Conservation (phyloP, 2,888 invertebrate genomes). For the Malthinus flaveolus region DNA sequence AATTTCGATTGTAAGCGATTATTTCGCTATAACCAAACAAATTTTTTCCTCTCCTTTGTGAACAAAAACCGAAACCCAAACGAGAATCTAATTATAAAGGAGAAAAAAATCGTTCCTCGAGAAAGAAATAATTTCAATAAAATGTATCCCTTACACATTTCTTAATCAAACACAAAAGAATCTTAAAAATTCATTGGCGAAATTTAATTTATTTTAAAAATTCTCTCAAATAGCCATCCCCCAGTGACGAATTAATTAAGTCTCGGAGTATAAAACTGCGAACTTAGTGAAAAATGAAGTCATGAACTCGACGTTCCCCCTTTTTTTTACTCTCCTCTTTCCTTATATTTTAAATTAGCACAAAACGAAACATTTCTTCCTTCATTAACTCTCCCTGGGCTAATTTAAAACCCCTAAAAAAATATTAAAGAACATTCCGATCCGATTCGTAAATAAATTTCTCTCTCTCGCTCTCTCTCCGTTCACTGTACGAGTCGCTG, state of each 20-base stretch:
- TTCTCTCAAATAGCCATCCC: conserved; percentile 39
- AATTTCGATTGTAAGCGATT: conserved; percentile 15
- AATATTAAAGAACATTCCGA: conserved; percentile 48
- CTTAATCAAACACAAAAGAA: conserved; percentile 37
- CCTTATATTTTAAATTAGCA: conserved; percentile 51
- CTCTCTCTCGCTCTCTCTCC: conserved; percentile 23
- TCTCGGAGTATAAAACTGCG: conserved; percentile 48
- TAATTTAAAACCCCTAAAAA: conserved; percentile 53
- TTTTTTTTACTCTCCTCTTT: conserved; percentile 36
- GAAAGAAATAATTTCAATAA: conserved; percentile 4
- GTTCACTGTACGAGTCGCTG: conserved; percentile 13
- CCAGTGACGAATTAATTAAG: conserved; percentile 56
- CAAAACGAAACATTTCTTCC: conserved; percentile 57
- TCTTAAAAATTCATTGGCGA: conserved; percentile 49
- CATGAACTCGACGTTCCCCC: conserved; percentile 46
- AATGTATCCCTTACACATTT: conserved; percentile 11
- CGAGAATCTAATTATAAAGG: background rate
- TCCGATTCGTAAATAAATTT: conserved; percentile 22
- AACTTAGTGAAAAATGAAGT: conserved; percentile 50
- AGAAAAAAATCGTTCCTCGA: background rate
- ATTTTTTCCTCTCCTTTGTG: conserved; percentile 4
- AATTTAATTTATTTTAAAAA: conserved; percentile 51
- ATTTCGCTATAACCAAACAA: conserved; percentile 13
- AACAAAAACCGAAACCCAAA: background rate
- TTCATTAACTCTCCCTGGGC: conserved; percentile 57